Percentiles rank a stretch among this genome's conserved stretches.
Conservation (phyloP, 2,888 invertebrate species). For the Vandiemenella viatica region DNA sequence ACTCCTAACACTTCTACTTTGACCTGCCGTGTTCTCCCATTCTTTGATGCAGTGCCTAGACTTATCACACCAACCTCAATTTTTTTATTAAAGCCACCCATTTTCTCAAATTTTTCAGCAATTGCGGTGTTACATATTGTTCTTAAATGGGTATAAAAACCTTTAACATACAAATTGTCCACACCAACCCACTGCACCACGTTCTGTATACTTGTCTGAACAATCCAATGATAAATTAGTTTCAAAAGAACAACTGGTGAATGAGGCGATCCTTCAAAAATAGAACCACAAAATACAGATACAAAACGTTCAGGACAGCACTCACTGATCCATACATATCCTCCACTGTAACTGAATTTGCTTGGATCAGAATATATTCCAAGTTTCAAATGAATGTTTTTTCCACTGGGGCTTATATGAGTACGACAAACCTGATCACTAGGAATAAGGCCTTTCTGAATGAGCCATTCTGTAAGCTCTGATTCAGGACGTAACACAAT, state of each 20-base stretch:
- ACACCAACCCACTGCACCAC: slow-evolving; percentile 80
- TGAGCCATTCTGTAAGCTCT: slow-evolving; percentile 80
- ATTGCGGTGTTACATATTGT: slow-evolving; percentile 67
- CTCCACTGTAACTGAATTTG: slow-evolving; percentile 75
- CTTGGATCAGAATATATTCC: slow-evolving; percentile 76
- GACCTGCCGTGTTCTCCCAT: slow-evolving; percentile 58
- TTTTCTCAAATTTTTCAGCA: slow-evolving; percentile 54
- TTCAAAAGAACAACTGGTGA: slow-evolving; percentile 70
- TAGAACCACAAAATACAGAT: slow-evolving; percentile 72
- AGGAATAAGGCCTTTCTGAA: slow-evolving; percentile 67
- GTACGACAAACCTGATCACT: slow-evolving; percentile 63
- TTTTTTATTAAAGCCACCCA: slow-evolving; percentile 56
- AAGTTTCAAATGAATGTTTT: slow-evolving; percentile 50
- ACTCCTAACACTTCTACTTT: slow-evolving; percentile 80
- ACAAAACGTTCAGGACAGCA: slow-evolving; percentile 75
- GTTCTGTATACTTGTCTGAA: slow-evolving; percentile 78
- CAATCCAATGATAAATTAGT: slow-evolving; percentile 80
- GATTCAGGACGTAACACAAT: slow-evolving; percentile 67
- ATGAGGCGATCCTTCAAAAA: slow-evolving; percentile 75
- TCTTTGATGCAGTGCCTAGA: slow-evolving; percentile 70
- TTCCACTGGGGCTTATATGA: slow-evolving; percentile 31
- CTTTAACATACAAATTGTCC: slow-evolving; percentile 50
- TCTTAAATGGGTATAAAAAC: slow-evolving; percentile 52
- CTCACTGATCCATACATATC: slow-evolving; percentile 82
- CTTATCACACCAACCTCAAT: slow-evolving; percentile 76